Percentiles rank a stretch among this genome's conserved stretches.
Evolutionary conservation across 2,888 invertebrate genomes (phyloP).

Genomic region (Pogonocherus hispidulus): DNA sequence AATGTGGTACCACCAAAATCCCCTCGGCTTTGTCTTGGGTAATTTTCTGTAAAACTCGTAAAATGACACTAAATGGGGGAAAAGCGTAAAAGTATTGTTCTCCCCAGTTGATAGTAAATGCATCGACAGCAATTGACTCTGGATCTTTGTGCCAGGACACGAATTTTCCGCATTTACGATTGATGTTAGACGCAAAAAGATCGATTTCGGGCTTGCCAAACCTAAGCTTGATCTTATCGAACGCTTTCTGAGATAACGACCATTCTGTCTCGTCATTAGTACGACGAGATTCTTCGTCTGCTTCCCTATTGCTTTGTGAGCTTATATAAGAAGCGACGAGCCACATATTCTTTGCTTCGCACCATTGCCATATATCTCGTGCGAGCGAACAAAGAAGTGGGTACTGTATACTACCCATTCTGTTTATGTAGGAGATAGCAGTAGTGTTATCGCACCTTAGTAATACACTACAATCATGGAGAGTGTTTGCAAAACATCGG

Average conservation of each 20-base stretch:
- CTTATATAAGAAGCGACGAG: neutral
- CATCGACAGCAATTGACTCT: slow-evolving; percentile 29
- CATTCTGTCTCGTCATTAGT: neutral
- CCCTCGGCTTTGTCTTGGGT: slow-evolving; percentile 32
- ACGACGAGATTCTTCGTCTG: neutral
- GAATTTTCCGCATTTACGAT: slow-evolving; percentile 50
- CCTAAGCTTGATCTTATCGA: neutral
- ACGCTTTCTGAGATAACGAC: neutral
- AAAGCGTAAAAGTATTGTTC: slow-evolving; percentile 37
- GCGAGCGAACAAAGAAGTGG: neutral
- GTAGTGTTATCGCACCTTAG: neutral
- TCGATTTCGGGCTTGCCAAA: slow-evolving; percentile 46
- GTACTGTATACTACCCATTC: neutral
- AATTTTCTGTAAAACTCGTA: slow-evolving; percentile 47
- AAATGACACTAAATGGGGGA: slow-evolving; percentile 31
- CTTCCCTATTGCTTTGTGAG: neutral
- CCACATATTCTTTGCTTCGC: neutral
- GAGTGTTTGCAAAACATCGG: neutral
- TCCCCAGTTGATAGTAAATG: slow-evolving; percentile 35
- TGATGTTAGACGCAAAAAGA: slow-evolving; percentile 50
- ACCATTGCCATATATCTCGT: neutral
- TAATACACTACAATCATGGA: neutral
- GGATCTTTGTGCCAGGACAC: slow-evolving; percentile 40
- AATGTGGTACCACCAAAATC: slow-evolving; percentile 34
- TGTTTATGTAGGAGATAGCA: neutral